phyloP scores from a whole-genome alignment of 2,888 invertebrate species.

The Tetranychus piercei region DNA sequence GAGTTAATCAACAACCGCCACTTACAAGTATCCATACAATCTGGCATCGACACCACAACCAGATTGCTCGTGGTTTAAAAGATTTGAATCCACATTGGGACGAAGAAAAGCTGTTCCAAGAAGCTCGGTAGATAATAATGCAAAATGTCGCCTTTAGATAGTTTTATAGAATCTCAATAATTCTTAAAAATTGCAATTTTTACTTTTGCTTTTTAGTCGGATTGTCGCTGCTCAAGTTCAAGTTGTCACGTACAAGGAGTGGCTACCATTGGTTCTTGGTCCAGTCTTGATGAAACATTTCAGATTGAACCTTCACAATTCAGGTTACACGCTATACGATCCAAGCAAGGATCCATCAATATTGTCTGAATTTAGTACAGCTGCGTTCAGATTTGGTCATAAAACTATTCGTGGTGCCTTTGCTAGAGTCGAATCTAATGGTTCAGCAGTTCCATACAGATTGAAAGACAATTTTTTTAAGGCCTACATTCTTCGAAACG shows the following conservation, averaged over 20 bases:
- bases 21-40: constrained; percentile 22
- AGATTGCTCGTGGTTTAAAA: constrained; percentile 23
- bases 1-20: constrained; percentile 23
- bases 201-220: constrained; percentile 27
- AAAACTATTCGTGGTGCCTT: constrained; percentile 48
- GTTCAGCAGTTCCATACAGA: constrained; percentile 35
- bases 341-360: constrained; percentile 50
- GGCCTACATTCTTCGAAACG: constrained; percentile 15
- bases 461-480: constrained; percentile 20
- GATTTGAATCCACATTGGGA: constrained; percentile 31
- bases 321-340: constrained; percentile 39
- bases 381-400: constrained; percentile 46
- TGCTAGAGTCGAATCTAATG: constrained; percentile 56
- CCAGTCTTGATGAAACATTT: constrained; percentile 17
- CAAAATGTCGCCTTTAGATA: background rate
- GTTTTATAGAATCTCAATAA: constrained; percentile 3
- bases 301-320: constrained; percentile 43
- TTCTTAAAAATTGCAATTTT: background rate
- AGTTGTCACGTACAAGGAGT: constrained; percentile 25
- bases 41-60: constrained; percentile 27
- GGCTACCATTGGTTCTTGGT: constrained; percentile 59
- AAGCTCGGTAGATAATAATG: constrained; percentile 28
- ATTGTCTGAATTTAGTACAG: constrained; percentile 55
- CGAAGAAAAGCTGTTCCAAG: constrained; percentile 33
- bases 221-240: constrained; percentile 39